These are phyloP conservation scores for Drosophila siamana DNA, from an alignment of 2,888 invertebrate species.

Conservation along the genomic window DNA sequence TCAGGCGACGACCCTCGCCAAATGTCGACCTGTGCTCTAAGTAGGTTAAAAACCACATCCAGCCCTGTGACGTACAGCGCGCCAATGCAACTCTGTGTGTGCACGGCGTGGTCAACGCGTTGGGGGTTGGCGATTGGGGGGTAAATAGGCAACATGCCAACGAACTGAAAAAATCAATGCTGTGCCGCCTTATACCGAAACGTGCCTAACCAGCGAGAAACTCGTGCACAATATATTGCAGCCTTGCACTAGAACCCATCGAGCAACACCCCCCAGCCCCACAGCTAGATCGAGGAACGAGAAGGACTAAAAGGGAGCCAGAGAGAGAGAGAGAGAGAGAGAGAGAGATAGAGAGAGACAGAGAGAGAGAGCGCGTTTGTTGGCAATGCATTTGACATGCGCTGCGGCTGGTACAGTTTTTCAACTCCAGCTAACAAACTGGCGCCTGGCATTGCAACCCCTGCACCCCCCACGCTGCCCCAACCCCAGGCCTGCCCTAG, in stretches of 20 bases:
- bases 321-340: slow-evolving; percentile 13
- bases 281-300: slow-evolving; percentile 1
- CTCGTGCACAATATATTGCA: slow-evolving; percentile 80
- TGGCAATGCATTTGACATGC: slow-evolving; percentile 72
- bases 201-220: slow-evolving; percentile 79
- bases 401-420: slow-evolving; percentile 77
- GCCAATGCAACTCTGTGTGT: slow-evolving; percentile 57
- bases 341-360: slow-evolving; percentile 15
- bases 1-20: slow-evolving; percentile 76
- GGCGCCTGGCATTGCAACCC: slow-evolving; percentile 39
- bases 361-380: slow-evolving; percentile 19
- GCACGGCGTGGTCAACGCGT: slow-evolving; percentile 44
- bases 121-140: slow-evolving; percentile 3
- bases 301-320: too few species aligned
- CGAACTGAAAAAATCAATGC: slow-evolving; percentile 80
- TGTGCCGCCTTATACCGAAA: slow-evolving; percentile 39
- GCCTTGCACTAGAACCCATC: slow-evolving; percentile 76
- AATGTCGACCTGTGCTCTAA: slow-evolving; percentile 76
- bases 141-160: slow-evolving; percentile 74
- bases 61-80: slow-evolving; percentile 55
- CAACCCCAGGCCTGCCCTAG: background rate
- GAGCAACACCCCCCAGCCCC: slow-evolving; percentile 40
- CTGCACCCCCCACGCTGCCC: background rate
- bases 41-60: slow-evolving; percentile 76
- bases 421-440: slow-evolving; percentile 64